Conservation (phyloP, 2,888 invertebrate species). For the Pseudococcus longispinus region DNA sequence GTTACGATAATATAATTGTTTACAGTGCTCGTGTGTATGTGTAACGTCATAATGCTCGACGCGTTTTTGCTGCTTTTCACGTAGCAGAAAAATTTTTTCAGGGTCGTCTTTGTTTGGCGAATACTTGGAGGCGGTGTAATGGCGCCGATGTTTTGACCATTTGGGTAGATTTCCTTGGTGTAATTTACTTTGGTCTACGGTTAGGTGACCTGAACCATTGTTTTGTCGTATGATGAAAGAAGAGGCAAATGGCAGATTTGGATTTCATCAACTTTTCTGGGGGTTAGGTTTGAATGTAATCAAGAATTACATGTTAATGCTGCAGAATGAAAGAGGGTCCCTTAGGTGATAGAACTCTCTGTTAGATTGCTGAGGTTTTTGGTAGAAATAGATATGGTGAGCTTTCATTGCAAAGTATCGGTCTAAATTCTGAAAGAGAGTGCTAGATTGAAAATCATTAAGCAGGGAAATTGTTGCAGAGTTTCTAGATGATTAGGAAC, state of each 20-base stretch:
- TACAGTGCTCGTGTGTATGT: not conserved
- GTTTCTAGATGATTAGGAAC: no score
- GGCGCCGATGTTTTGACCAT: not conserved
- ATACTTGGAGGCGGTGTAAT: slow-evolving; percentile 1
- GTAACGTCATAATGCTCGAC: slow-evolving; percentile 4
- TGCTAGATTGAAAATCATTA: no score
- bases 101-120: slow-evolving; percentile 42
- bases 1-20: slow-evolving; percentile 28
- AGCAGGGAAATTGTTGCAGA: no score
- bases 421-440: no score
- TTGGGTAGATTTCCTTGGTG: slow-evolving; percentile 7
- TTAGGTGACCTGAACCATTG: not conserved
- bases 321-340: no score
- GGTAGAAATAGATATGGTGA: no score
- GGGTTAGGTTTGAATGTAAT: no score
- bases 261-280: not conserved
- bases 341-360: no score
- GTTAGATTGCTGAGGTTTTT: no score
- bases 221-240: not conserved
- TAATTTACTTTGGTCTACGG: not conserved
- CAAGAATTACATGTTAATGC: no score
- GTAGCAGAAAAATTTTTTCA: slow-evolving; percentile 37
- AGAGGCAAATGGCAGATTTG: not conserved
- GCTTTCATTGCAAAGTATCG: no score
- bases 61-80: slow-evolving; percentile 25